A percentile compares a stretch with the other conserved stretches of the same genome.
phyloP scores from a whole-genome alignment of 2,113 vertebrate genomes.

The Dasypus novemcinctus region DNA sequence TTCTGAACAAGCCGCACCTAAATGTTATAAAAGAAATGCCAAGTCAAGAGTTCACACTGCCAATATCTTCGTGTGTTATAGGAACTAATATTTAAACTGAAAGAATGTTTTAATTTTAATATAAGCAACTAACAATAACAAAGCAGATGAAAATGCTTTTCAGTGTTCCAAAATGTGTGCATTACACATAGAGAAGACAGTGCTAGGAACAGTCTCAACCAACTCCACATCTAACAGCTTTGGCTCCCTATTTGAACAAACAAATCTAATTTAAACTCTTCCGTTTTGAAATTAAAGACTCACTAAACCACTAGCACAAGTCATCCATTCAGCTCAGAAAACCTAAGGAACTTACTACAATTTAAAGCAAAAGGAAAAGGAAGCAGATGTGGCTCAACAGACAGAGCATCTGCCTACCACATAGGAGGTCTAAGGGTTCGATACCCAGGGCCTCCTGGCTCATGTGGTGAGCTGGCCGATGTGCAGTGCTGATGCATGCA shows the following conservation, averaged over 20 bases:
- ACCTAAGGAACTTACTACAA: not conserved
- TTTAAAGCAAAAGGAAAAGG: constrained; percentile 39
- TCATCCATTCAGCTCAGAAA: not conserved
- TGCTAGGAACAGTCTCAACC: not conserved
- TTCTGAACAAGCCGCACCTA: constrained; percentile 98
- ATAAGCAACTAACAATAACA: constrained; percentile 40
- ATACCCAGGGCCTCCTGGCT: too few relatives aligned
- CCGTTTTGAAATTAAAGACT: not conserved
- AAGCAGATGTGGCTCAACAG: too few relatives aligned
- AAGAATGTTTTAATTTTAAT: constrained; percentile 21
- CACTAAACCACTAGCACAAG: not conserved
- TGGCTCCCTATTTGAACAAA: not conserved
- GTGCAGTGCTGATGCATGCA: too few relatives aligned
- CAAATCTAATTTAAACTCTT: constrained; percentile 1
- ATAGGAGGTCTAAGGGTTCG: too few relatives aligned
- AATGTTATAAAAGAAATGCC: not conserved
- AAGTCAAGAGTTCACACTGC: not conserved
- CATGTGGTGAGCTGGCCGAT: too few relatives aligned
- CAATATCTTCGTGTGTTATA: not conserved
- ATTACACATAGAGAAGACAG: not conserved
- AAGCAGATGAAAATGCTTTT: constrained; percentile 24
- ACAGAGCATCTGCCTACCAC: too few relatives aligned
- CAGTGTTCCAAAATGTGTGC: not conserved
- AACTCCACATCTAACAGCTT: not conserved
- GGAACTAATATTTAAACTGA: constrained; percentile 1